Evolutionary conservation across 2,797 vertebrate genomes (phyloP), one percentile per base, ranked within the genome.

Genomic region (Ficedula albicollis): DNA sequence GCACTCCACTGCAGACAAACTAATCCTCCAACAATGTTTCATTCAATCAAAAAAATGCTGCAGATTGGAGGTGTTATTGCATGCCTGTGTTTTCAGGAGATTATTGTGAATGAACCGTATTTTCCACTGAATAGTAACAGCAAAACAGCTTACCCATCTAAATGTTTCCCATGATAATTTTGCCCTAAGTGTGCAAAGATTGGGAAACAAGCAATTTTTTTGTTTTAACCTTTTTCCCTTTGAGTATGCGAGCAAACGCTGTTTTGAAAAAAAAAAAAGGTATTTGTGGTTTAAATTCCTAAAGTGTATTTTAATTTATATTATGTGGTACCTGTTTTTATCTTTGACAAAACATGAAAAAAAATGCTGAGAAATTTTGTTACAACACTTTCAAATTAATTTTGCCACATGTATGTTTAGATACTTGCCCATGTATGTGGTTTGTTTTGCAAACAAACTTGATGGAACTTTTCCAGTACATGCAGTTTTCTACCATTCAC

Each of bases 1-100:
- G 90, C 93, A 75, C 94, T 96, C 87, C 49, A 87, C 81, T 87
- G 84, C 89, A 93, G 95, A 88, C 85, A 86, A 91, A 93, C 95
- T 96, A 93, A 97, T 95, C 96, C 95, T 94, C 76, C 84, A 90
- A 84, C 88, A 90, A 93, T 91, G 95, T 93, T 92, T 91, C 80
- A 86, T 96, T 96, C 91, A 95, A 55, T 87, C 80, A 87, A 84
- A 89, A 96, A 96, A 96, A 85, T 86, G 90, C 81, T 87, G 66
- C 60, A 89, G 83, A 92, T 93, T 89, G 80, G 75, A 91, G 77
- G 90, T 95, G 76, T 94, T 93, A 80, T 32, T 92, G 89, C 73
- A 27, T 73, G 89, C 48, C 84, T 84, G 48, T 49, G 4, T 92
- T 94, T 96, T 90, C 89, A 91, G 92, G 87, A 91, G 92, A 84